Conservation (phyloP, 2,888 invertebrate species). For the Drosophila gaucha region DNA sequence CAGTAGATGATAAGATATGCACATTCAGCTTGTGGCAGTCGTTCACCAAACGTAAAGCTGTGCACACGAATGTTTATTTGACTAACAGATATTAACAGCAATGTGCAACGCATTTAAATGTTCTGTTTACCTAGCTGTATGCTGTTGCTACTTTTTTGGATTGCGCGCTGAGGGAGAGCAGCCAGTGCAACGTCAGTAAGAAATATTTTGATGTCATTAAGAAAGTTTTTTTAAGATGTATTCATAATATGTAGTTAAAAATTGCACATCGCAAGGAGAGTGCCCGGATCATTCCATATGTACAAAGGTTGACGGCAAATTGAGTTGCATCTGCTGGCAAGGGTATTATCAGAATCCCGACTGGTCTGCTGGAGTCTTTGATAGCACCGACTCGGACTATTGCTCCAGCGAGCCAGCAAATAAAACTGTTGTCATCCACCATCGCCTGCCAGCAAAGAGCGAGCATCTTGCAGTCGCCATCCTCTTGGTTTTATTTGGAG, state of each 20-base stretch:
- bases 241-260: slow-evolving; percentile 34
- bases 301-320: slow-evolving; percentile 10
- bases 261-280: slow-evolving; percentile 23
- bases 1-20: slow-evolving; percentile 39
- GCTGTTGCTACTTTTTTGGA: slow-evolving; percentile 20
- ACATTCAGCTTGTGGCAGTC: slow-evolving; percentile 19
- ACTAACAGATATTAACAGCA: slow-evolving; percentile 14
- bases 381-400: slow-evolving; percentile 24
- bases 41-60: slow-evolving; percentile 12
- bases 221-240: neutral
- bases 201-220: neutral
- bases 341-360: slow-evolving; percentile 51
- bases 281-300: slow-evolving; percentile 54
- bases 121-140: slow-evolving; percentile 32
- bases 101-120: slow-evolving; percentile 43
- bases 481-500: slow-evolving; percentile 50
- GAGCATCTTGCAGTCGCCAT: slow-evolving; percentile 52
- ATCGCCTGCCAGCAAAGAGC: slow-evolving; percentile 36
- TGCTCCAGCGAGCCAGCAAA: slow-evolving; percentile 18
- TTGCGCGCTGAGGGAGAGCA: slow-evolving; percentile 9
- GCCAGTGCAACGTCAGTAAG: slow-evolving; percentile 25
- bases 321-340: slow-evolving; percentile 56
- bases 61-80: slow-evolving; percentile 15
- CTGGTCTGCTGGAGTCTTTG: slow-evolving; percentile 28
- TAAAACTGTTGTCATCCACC: slow-evolving; percentile 22